Evolutionary conservation across 2,113 vertebrate species (phyloP).

Genomic region (Erythrocebus patas): DNA sequence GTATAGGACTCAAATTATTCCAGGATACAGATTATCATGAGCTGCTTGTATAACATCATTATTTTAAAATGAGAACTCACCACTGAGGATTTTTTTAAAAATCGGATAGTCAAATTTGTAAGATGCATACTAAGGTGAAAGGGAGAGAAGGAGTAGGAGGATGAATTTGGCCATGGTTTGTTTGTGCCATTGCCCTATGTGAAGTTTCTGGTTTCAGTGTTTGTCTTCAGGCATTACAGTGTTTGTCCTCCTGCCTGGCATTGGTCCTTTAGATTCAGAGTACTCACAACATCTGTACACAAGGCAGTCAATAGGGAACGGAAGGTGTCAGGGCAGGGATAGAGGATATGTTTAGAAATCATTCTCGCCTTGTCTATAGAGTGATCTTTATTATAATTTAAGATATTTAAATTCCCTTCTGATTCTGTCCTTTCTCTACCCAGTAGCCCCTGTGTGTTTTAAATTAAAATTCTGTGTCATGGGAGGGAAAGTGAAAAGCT

Average conservation of each 20-base stretch:
- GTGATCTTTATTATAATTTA: not conserved
- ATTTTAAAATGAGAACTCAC: not conserved
- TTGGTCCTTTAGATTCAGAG: not conserved
- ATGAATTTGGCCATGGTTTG: not conserved
- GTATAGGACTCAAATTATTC: not conserved
- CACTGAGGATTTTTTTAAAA: not conserved
- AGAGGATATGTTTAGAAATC: not conserved
- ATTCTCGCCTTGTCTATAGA: not conserved
- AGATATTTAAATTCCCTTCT: not conserved
- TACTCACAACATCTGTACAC: not conserved
- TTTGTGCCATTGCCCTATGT: not conserved
- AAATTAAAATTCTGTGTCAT: constrained; percentile 37
- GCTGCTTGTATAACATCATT: not conserved
- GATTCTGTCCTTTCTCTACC: constrained; percentile 15
- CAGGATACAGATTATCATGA: not conserved
- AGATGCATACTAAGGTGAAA: not conserved
- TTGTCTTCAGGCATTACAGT: not conserved
- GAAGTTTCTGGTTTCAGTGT: not conserved
- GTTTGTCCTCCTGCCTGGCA: not conserved
- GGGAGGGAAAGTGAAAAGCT: constrained; percentile 46
- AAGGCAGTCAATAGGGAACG: not conserved
- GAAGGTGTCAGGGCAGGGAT: not conserved
- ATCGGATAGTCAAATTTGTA: not conserved
- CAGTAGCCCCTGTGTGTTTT: constrained; percentile 28
- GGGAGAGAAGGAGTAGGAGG: not conserved